Evolutionary conservation across 2,113 vertebrate genomes (phyloP).

Genomic region (Gorsachius goisagi): DNA sequence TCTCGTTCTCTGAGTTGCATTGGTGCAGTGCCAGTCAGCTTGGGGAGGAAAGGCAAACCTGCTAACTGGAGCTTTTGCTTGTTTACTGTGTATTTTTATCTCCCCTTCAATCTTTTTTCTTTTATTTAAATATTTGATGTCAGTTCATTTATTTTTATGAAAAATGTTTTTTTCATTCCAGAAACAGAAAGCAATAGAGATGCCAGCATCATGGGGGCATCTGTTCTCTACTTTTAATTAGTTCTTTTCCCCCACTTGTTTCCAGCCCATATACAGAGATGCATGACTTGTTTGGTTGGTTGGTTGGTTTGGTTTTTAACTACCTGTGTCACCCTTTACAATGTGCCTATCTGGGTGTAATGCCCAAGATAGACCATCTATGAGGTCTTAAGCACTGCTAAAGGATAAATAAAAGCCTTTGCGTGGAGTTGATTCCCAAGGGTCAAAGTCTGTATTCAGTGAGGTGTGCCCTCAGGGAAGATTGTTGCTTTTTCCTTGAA

Average conservation of each 20-base stretch:
- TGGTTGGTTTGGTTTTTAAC: background rate
- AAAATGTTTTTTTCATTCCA: slow-evolving; percentile 61
- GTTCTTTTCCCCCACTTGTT: background rate
- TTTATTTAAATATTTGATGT: slow-evolving; percentile 71
- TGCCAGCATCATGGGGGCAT: slow-evolving; percentile 51
- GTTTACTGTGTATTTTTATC: slow-evolving; percentile 68
- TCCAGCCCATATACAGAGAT: background rate
- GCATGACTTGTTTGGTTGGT: background rate
- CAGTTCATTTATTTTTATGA: slow-evolving; percentile 74
- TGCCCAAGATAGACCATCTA: background rate
- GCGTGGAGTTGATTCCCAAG: background rate
- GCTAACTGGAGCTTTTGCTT: slow-evolving; percentile 43
- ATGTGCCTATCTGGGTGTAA: background rate
- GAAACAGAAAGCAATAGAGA: slow-evolving; percentile 62
- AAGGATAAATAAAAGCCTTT: background rate
- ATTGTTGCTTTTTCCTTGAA: background rate
- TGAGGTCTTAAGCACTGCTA: background rate
- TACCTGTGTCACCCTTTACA: background rate
- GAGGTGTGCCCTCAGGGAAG: background rate
- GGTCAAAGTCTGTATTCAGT: background rate
- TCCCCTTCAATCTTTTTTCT: slow-evolving; percentile 37
- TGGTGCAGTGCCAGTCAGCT: slow-evolving; percentile 21
- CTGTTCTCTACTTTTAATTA: slow-evolving; percentile 69
- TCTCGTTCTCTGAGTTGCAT: slow-evolving; percentile 7
- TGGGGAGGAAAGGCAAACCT: slow-evolving; percentile 29